A percentile compares a stretch with the other conserved stretches of the same genome.
Conservation (phyloP, 37 sponge, comb jelly and placozoan species). For the Oopsacas minuta region DNA sequence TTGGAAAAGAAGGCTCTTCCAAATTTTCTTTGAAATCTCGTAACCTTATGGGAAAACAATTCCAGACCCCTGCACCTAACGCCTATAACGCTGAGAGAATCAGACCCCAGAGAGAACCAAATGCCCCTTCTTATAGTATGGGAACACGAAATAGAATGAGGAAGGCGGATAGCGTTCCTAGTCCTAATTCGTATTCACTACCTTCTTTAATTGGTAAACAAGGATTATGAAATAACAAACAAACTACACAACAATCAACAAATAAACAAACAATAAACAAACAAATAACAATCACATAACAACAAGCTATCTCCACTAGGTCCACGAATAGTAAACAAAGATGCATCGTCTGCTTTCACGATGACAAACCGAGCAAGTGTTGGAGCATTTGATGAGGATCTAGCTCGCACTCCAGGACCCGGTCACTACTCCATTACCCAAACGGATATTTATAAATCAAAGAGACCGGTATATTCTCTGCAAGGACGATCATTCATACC, state of each 20-base stretch:
- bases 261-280: not conserved
- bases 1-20: slow-evolving; percentile 78
- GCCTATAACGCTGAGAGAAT: slow-evolving; percentile 73
- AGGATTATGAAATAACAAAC: not conserved
- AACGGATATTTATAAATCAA: slow-evolving; percentile 34
- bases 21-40: slow-evolving; percentile 58
- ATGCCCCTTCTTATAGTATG: slow-evolving; percentile 91
- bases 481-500: slow-evolving; percentile 70
- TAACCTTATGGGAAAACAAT: slow-evolving; percentile 39
- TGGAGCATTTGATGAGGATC: slow-evolving; percentile 83
- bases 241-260: not conserved
- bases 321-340: slow-evolving; percentile 57
- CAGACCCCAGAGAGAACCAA: slow-evolving; percentile 79
- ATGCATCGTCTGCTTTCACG: slow-evolving; percentile 63
- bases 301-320: slow-evolving; percentile 28
- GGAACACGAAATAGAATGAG: slow-evolving; percentile 60
- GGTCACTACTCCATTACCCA: slow-evolving; percentile 57
- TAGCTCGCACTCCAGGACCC: slow-evolving; percentile 93
- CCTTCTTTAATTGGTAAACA: slow-evolving; percentile 68
- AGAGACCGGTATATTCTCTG: slow-evolving; percentile 79
- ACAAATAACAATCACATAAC: not conserved
- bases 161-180: slow-evolving; percentile 77
- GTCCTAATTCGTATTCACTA: slow-evolving; percentile 84
- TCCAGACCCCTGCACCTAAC: slow-evolving; percentile 82
- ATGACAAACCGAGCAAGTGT: slow-evolving; percentile 60